Conservation (phyloP, 2,113 vertebrate species). For the Micromys minutus region DNA sequence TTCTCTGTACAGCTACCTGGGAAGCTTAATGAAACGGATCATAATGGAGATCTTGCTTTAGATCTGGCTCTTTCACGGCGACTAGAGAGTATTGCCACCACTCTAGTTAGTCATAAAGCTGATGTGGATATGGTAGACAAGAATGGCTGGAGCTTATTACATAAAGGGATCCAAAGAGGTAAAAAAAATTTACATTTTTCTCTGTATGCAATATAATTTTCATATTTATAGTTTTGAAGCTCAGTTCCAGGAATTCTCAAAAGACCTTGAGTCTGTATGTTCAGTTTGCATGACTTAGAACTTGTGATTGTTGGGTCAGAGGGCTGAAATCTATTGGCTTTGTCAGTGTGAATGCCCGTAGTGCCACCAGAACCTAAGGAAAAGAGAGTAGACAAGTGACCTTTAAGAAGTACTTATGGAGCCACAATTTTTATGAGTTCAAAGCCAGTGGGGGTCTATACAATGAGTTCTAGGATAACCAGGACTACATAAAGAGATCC, state of each 20-base stretch:
- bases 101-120: constrained; percentile 94
- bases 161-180: constrained; percentile 99
- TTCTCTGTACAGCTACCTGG: constrained; percentile 88
- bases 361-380: not conserved
- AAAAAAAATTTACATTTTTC: not conserved
- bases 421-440: not conserved
- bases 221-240: not conserved
- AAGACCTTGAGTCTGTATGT: not conserved
- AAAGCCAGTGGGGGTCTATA: not conserved
- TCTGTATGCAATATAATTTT: not conserved
- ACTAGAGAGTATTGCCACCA: constrained; percentile 96
- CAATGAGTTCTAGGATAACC: not conserved
- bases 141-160: constrained; percentile 96
- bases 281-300: not conserved
- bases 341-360: not conserved
- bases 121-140: constrained; percentile 97
- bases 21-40: constrained; percentile 96
- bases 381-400: not conserved
- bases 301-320: not conserved
- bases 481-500: not conserved
- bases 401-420: not conserved
- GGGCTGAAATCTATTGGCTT: not conserved
- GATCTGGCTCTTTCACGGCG: constrained; percentile 94
- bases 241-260: not conserved
- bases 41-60: constrained; percentile 95